Evolutionary conservation across 1,140 invertebrate species (phyloP), one percentile per base, ranked within the genome.

Genomic region (Magallana ariakensis): DNA sequence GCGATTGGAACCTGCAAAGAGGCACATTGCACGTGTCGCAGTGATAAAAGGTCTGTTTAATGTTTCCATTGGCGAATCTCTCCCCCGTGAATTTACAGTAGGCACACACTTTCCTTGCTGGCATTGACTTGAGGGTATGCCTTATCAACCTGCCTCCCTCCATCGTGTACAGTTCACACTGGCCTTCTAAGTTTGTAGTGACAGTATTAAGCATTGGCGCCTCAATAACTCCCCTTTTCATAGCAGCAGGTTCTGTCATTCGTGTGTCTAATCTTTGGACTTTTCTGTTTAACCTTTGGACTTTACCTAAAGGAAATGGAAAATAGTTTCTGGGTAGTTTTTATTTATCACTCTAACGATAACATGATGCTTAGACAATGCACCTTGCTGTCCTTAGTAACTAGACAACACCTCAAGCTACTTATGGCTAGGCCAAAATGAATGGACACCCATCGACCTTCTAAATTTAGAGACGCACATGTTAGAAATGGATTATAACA

Each of bases 61-160:
- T 82, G 19, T 82, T 82, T 82, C 80, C 80, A 82, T 56, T 82
- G 15, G 80, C 53, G 46, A 82, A 82, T 56, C 80, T 55, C 22
- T 82, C 80, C 33, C 80, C 80, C 19, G 80, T 82, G n/a, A 82
- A 26, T 82, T 82, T 82, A n/a, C 80, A 82, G 80, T 82, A 82
- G 5, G 80, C 80, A 82, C 80, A 82, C 15, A 82, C 80, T 55
- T 56, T 54, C 80, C 80, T 82, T 16, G 80, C 80, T 11, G 80
- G 66, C 66, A 75, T 75, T 4, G 66, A 75, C 66, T 75, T 75
- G 22, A 75, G 26, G 1, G 66, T 75, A 26, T 75, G 66, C 22
- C 66, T 75, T 22, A 75, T 22, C 5, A 9, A 26, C 13, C 10
- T 8, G 15, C 33, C 33, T 4, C 66, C 66, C 22, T 75, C 66